Evolutionary conservation across 1,140 invertebrate species (phyloP).

Genomic region (Acromyrmex echinatior): DNA sequence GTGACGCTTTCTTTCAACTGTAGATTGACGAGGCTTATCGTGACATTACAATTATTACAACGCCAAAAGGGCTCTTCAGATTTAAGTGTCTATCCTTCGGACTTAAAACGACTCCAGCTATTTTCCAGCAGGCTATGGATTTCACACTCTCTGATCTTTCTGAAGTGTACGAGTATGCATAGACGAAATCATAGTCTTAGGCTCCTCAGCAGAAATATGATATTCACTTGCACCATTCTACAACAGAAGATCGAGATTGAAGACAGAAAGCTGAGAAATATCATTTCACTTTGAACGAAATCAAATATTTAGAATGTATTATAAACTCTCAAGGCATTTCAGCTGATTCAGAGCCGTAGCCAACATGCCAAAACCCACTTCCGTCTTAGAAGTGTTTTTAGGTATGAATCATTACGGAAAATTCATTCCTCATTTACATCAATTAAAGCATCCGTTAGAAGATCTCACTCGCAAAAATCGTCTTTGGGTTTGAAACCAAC

Average conservation of each 20-base stretch:
- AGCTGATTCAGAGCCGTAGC: background rate
- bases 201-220: slow-evolving; percentile 23
- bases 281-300: background rate
- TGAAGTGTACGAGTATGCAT: background rate
- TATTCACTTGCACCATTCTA: background rate
- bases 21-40: background rate
- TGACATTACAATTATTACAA: background rate
- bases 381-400: background rate
- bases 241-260: background rate
- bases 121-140: slow-evolving; percentile 86
- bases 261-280: background rate
- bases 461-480: background rate
- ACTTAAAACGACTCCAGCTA: slow-evolving; percentile 84
- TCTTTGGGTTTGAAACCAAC: background rate
- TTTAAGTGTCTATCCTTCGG: slow-evolving; percentile 36
- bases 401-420: slow-evolving; percentile 36
- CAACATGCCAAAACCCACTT: background rate
- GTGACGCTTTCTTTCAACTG: slow-evolving; percentile 1
- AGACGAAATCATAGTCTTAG: slow-evolving; percentile 23
- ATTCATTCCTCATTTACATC: slow-evolving; percentile 29
- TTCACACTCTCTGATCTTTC: slow-evolving; percentile 53
- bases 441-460: slow-evolving; percentile 5
- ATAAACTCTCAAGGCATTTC: background rate
- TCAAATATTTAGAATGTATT: background rate
- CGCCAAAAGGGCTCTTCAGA: background rate